Base-by-base conservation (phyloP, 1,140 invertebrate species). In the Xylocopa sonorina region DNA sequence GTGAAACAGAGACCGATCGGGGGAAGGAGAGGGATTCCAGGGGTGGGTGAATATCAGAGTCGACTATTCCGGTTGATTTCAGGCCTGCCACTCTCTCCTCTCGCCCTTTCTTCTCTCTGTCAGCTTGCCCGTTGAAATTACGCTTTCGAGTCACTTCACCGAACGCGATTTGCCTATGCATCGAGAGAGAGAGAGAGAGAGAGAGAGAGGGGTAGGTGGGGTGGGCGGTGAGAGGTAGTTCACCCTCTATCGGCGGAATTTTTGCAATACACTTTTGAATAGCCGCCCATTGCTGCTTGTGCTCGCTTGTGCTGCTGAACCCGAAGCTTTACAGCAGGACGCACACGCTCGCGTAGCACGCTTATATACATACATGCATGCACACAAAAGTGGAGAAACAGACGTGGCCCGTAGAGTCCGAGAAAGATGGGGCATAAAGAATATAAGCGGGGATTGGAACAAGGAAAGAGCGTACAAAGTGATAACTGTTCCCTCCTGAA, bases 241-340 rank as follows among this genome's bases (percentile, higher is more conserved):
- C 51, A 51, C 27, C 77, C 68, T 84, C 71, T 71, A 83, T 83
- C 63, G 71, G 67, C 29, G 63, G 66, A 84, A 84, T 80, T 84
- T 83, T 84, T 80, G 78, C 83, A 80, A 84, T 84, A 84, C 83
- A 75, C 82, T 84, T 73, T 80, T 84, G 78, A 84, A 84, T 84
- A 75, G 76, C 73, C 73, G 64, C 43, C 63, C n/a, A n/a, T n/a
- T n/a, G 43, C 80, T 82, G 81, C 76, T 83, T 83, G 82, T 53
- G 76, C 76, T 55, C 76, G 75, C 43, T 48, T 43, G 72, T 57
- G 53, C 34, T n/a, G n/a, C n/a, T n/a, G n/a, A n/a, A n/a, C 71
- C 21, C 43, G 3, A 66, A 57, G 83, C 78, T 77, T 84, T 84
- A 80, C 78, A 84, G 55, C 83, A 43, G 46, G 24, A 67, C 48